Conservation (phyloP, 2,888 invertebrate species). For the Polydrusus cervinus region DNA sequence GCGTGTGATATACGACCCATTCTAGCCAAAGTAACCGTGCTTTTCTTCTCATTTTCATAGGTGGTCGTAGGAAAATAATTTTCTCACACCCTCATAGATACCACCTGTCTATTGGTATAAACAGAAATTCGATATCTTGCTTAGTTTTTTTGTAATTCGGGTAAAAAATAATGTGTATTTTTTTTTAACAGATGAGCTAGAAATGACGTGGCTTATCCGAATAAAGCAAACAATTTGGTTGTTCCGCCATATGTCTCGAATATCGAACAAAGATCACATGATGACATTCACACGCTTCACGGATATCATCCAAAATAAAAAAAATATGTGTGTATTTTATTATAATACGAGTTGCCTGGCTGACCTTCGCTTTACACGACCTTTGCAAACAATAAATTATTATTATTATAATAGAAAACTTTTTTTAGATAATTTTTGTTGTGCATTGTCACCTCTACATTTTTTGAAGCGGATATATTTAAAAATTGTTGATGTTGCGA, state of each 20-base stretch:
- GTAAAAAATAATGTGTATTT: too few relatives aligned
- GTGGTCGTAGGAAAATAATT: too few relatives aligned
- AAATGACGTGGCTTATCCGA: too few relatives aligned
- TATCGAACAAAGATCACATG: constrained; percentile 13
- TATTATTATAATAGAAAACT: neutral
- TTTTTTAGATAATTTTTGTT: neutral
- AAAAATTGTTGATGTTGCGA: neutral
- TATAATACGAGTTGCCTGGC: neutral
- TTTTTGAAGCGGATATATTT: neutral
- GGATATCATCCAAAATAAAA: constrained; percentile 6
- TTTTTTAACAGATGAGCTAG: too few relatives aligned
- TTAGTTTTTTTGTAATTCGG: too few relatives aligned
- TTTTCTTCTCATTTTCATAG: too few relatives aligned
- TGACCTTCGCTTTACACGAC: neutral
- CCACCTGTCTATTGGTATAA: too few relatives aligned
- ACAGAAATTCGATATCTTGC: too few relatives aligned
- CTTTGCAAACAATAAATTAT: neutral
- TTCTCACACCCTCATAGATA: too few relatives aligned
- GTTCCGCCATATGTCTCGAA: constrained; percentile 6
- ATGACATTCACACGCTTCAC: constrained; percentile 16
- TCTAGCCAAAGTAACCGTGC: too few relatives aligned
- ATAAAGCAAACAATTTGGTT: neutral
- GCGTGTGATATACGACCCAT: too few relatives aligned
- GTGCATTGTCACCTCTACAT: constrained; percentile 3
- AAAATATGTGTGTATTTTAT: constrained; percentile 19